A percentile compares a stretch with the other conserved stretches of the same genome.
phyloP scores from a whole-genome alignment of 2,113 vertebrate genomes.

The Riparia riparia region DNA sequence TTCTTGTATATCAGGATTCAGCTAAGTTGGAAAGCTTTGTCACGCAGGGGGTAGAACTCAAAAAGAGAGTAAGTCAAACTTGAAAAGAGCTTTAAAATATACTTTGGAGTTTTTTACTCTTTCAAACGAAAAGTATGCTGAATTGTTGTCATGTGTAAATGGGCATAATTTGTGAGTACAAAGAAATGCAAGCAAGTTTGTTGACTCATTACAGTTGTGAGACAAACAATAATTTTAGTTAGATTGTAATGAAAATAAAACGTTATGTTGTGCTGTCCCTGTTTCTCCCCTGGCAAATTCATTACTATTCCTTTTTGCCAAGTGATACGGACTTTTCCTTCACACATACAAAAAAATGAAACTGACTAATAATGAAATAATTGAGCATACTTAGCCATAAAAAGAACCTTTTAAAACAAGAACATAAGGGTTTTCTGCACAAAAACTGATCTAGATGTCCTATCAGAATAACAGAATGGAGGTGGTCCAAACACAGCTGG shows the following conservation, averaged over 20 bases:
- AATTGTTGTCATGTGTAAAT: neutral
- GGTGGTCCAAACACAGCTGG: neutral
- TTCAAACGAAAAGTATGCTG: neutral
- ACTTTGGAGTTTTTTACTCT: neutral
- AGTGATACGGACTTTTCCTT: neutral
- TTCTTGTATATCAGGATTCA: neutral
- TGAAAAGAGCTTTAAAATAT: neutral
- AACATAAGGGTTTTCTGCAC: neutral
- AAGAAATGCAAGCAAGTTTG: neutral
- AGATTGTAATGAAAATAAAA: neutral
- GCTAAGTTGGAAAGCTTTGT: neutral
- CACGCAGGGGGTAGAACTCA: neutral
- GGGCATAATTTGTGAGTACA: neutral
- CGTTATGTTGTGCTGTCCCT: rapidly evolving
- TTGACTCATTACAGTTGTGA: neutral
- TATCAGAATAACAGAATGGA: neutral
- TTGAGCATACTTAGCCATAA: neutral
- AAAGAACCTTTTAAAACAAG: neutral
- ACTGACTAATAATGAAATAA: neutral
- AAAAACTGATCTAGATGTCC: neutral
- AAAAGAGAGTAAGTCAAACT: neutral
- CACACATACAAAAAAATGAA: neutral
- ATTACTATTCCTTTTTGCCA: neutral
- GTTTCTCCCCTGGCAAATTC: rapidly evolving
- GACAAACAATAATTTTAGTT: neutral